These are phyloP conservation scores for Hypsibius dujardini DNA, from an alignment of 1,140 invertebrate species.

Conservation along the genomic window DNA sequence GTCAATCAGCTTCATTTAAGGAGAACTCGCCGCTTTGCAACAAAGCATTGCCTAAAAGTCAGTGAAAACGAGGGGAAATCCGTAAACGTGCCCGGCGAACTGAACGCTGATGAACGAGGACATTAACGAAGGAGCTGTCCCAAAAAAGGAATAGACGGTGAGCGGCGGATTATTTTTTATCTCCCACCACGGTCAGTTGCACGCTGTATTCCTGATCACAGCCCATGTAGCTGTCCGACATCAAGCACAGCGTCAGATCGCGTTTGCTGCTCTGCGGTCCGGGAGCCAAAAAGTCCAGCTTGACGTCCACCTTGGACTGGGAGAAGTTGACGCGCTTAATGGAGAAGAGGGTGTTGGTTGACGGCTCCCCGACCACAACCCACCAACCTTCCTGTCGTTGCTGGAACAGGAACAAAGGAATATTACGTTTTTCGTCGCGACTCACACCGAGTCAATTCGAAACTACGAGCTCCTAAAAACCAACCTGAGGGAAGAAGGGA, in stretches of 20 bases:
- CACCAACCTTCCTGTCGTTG: slow-evolving; percentile 99
- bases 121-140: too few relatives aligned
- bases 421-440: neutral
- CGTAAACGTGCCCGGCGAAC: too few relatives aligned
- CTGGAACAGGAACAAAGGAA: slow-evolving; percentile 35
- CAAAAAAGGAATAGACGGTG: too few relatives aligned
- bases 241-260: slow-evolving; percentile 87
- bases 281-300: slow-evolving; percentile 84
- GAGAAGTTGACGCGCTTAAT: slow-evolving; percentile 76
- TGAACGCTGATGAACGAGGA: too few relatives aligned
- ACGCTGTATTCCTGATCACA: slow-evolving; percentile 77
- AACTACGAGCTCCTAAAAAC: slow-evolving; percentile 20
- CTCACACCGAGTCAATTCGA: slow-evolving; percentile 22
- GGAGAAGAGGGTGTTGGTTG: slow-evolving; percentile 75
- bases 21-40: too few relatives aligned
- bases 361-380: slow-evolving; percentile 94
- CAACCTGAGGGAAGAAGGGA: slow-evolving; percentile 83
- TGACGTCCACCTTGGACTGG: slow-evolving; percentile 40
- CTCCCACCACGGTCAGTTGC: too few relatives aligned
- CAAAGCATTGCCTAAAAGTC: too few relatives aligned
- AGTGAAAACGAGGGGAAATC: too few relatives aligned
- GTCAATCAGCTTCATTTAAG: too few relatives aligned
- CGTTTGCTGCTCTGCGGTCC: slow-evolving; percentile 47
- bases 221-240: slow-evolving; percentile 95
- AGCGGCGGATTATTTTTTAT: too few relatives aligned